phyloP scores from a whole-genome alignment of 2,888 invertebrate species.

The Andrena fulva region DNA sequence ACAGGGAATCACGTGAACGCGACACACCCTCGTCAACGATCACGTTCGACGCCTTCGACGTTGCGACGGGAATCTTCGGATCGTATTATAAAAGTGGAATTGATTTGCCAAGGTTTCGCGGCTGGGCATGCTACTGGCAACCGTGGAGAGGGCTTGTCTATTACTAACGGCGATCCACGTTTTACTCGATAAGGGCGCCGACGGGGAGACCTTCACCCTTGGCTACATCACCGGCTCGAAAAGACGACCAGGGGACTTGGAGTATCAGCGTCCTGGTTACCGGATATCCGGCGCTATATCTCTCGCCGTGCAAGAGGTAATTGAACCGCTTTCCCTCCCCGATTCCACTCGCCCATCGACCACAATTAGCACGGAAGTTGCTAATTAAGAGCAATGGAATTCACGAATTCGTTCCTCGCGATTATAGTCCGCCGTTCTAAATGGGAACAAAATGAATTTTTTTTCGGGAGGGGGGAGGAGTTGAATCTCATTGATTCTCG shows the following conservation, averaged over 20 bases:
- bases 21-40: not conserved
- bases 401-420: not conserved
- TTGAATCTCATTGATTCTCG: slow-evolving; percentile 16
- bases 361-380: slow-evolving; percentile 56
- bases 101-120: slow-evolving; percentile 50
- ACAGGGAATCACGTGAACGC: not conserved
- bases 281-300: slow-evolving; percentile 94
- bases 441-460: too few relatives aligned
- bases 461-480: not conserved
- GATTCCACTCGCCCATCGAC: slow-evolving; percentile 10
- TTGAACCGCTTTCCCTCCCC: slow-evolving; percentile 20
- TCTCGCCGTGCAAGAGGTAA: slow-evolving; percentile 93
- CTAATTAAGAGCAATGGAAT: slow-evolving; percentile 46
- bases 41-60: not conserved
- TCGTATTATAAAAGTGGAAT: not conserved
- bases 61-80: not conserved
- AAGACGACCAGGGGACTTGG: slow-evolving; percentile 90
- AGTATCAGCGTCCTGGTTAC: slow-evolving; percentile 92
- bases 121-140: slow-evolving; percentile 78
- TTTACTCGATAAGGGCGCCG: slow-evolving; percentile 71
- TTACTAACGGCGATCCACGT: slow-evolving; percentile 77
- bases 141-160: slow-evolving; percentile 77
- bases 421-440: not conserved
- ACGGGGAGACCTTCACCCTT: slow-evolving; percentile 89
- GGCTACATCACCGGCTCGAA: slow-evolving; percentile 95